Percentiles rank a stretch among this genome's conserved stretches.
Evolutionary conservation across 2,888 invertebrate species (phyloP).

Genomic region (Pomacea canaliculata): DNA sequence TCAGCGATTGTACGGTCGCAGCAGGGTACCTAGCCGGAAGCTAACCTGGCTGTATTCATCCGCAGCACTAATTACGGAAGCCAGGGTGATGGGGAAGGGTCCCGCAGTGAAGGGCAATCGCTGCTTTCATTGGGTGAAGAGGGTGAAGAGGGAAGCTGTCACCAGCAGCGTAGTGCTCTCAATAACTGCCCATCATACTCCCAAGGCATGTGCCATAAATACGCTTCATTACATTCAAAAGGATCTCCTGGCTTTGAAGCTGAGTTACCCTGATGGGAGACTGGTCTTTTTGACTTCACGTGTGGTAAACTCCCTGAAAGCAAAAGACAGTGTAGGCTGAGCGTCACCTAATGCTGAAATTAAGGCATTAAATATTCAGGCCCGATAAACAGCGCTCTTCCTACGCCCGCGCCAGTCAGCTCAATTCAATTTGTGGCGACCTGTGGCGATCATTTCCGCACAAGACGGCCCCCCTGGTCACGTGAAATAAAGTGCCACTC

Average conservation of each 20-base stretch:
- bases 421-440: conserved; percentile 5
- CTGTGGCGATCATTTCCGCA: conserved; percentile 4
- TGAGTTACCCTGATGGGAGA: too few relatives aligned
- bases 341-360: not conserved
- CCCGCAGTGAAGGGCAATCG: conserved; percentile 2
- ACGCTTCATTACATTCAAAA: too few relatives aligned
- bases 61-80: conserved; percentile 22
- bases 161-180: not conserved
- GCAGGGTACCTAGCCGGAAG: conserved; percentile 12
- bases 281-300: too few relatives aligned
- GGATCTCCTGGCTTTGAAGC: too few relatives aligned
- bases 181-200: conserved; percentile 2
- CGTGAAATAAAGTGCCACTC: conserved; percentile 5
- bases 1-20: conserved; percentile 17
- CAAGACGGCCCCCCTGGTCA: not conserved
- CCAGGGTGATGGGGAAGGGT: conserved; percentile 1
- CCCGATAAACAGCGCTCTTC: not conserved
- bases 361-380: conserved; percentile 12
- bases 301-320: too few relatives aligned
- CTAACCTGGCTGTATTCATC: conserved; percentile 23
- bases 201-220: not conserved
- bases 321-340: too few relatives aligned
- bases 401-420: not conserved
- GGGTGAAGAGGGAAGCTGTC: not conserved
- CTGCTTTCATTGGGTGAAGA: not conserved